Base-by-base conservation (phyloP, 2,888 invertebrate genomes). In the Listrodromus nycthemerus region DNA sequence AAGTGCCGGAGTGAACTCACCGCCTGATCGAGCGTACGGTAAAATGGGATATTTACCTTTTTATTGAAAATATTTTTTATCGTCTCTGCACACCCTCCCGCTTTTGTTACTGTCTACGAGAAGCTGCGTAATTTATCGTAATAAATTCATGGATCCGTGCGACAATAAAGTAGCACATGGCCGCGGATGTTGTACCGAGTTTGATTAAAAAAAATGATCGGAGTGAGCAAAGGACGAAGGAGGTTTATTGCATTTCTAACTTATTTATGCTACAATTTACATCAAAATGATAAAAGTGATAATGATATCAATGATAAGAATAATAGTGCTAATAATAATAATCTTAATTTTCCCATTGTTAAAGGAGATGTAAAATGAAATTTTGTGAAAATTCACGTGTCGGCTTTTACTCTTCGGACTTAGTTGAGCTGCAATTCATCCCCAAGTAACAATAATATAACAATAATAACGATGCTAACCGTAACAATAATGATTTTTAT, bases 101-200 rank as follows among this genome's bases (percentile, higher is more conserved):
- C 37, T 10, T 37, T 37, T 37, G 8, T 24, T 73, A 16, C 75
- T 75, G 37, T 48, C 70, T 79, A 65, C 52, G 79, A 21, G 52
- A 65, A 41, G 71, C 41, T 41, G 61, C 33, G 61, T 80, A 73
- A 80, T 83, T 71, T 76, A 83, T 80, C 16, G n/a, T 41, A 80
- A 80, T 75, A 71, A 76, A 83, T 83, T 83, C 80, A 80, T 83
- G 48, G 70, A 75, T 37, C 58, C 37, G 70, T 55, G 75, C 61
- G 71, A 48, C 19, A 66, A 80, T 80, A 66, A 83, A 83, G 71
- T 79, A 66, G 58, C 75, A 66, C 66, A 37, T 33, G 79, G 55
- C 63, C 66, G 79, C 79, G 76, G 83, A 71, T 80, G 83, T 76
- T 71, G 58, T 63, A 37, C 61, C 50, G 21, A 21, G 52, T 52